These are phyloP conservation scores for Chionomys nivalis DNA, from an alignment of 2,113 vertebrate genomes.

Conservation along the genomic window DNA sequence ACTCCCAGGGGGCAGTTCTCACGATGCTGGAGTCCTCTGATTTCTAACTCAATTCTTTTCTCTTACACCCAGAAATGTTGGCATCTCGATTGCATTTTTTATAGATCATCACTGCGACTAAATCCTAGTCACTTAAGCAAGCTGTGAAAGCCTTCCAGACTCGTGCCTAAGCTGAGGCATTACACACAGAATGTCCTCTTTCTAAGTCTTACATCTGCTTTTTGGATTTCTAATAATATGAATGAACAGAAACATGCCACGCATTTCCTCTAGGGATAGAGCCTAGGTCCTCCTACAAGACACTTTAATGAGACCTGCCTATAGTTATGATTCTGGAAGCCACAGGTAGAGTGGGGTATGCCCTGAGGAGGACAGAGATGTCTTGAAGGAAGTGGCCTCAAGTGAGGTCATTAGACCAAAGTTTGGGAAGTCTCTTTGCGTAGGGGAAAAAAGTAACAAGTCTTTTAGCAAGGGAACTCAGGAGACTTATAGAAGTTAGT, in stretches of 20 bases:
- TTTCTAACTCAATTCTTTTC: not conserved
- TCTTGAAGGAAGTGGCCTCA: not conserved
- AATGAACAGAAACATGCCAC: not conserved
- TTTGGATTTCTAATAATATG: not conserved
- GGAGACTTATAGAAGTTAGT: not conserved
- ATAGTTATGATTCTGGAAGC: not conserved
- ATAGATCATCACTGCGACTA: not conserved
- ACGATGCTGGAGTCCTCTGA: not conserved
- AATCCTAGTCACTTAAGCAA: slow-evolving; percentile 26
- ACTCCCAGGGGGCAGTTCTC: not conserved
- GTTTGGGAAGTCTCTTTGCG: not conserved
- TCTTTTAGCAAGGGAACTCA: not conserved
- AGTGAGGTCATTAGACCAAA: not conserved
- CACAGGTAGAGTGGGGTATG: not conserved
- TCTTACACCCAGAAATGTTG: not conserved
- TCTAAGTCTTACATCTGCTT: not conserved
- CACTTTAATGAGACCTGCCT: not conserved
- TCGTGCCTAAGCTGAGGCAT: not conserved
- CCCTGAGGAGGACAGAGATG: not conserved
- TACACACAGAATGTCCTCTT: not conserved
- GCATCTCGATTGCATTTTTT: not conserved
- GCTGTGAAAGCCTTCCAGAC: not conserved
- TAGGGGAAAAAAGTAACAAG: not conserved
- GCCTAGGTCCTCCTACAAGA: not conserved
- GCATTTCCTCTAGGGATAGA: not conserved